Evolutionary conservation across 2,888 invertebrate species (phyloP), one percentile per base, ranked within the genome.

Genomic region (Xiphydria camelus): DNA sequence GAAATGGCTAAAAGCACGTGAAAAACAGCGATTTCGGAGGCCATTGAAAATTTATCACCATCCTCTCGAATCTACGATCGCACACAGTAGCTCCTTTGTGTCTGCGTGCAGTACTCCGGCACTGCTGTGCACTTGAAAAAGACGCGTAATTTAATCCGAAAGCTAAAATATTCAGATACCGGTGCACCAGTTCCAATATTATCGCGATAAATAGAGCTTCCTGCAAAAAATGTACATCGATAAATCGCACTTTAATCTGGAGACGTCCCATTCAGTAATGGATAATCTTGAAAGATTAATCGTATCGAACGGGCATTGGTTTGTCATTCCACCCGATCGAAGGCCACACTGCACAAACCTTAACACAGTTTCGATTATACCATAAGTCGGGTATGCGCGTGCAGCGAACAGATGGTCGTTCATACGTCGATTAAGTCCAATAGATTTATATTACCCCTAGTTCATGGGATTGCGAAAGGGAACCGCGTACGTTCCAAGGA

Each of bases 311-410:
- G n/a, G n/a, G n/a, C n/a, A n/a, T n/a, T n/a, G n/a, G n/a, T n/a
- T n/a, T n/a, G n/a, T n/a, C 33, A 33, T 23, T 40, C 18, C 10
- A 12, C 22, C 23, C 43, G 48, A 54, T 29, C 43, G 48, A 54
- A 57, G 57, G 59, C 32, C 50, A 22, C 25, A n/a, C 6, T 19
- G 9, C 34, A 34, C 34, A 36, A 57, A 53, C 57, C 56, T 62
- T 57, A 55, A 57, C 55, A 55, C 49, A 55, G 59, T 59, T 59
- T 56, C 53, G 38, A 46, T 46, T 45, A n/a, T n/a, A 41, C 51
- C 41, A 57, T 59, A 53, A 55, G 56, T 45, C 49, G 43, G 38
- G 44, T 31, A 23, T 47, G 47, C 48, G 47, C 42, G 45, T 34
- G 41, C 35, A 29, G 36, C 31, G 41, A 46, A 46, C 45, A 35